A percentile compares a stretch with the other conserved stretches of the same genome.
These are phyloP conservation scores for Barypeithes pellucidus DNA, from an alignment of 2,888 invertebrate species.

Conservation along the genomic window DNA sequence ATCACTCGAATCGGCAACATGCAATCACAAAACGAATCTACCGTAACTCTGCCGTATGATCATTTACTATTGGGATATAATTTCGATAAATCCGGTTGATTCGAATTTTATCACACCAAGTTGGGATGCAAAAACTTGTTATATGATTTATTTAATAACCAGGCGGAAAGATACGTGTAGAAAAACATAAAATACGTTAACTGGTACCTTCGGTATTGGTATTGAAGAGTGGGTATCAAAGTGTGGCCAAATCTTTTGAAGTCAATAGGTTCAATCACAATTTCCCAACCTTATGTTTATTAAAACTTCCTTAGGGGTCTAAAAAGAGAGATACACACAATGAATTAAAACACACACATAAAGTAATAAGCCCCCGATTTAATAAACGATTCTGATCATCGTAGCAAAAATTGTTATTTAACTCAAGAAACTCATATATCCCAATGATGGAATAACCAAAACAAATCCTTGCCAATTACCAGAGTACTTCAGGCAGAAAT, in stretches of 20 bases:
- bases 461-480: too few relatives aligned
- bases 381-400: too few relatives aligned
- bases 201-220: neutral
- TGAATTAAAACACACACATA: too few relatives aligned
- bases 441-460: too few relatives aligned
- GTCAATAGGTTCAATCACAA: too few relatives aligned
- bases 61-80: constrained; percentile 39
- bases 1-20: constrained; percentile 13
- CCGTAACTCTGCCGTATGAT: constrained; percentile 38
- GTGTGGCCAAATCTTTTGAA: neutral
- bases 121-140: constrained; percentile 27
- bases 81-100: constrained; percentile 39
- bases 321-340: too few relatives aligned
- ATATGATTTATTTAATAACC: constrained; percentile 28
- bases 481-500: too few relatives aligned
- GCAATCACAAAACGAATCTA: constrained; percentile 37
- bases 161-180: neutral
- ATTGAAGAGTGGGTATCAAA: neutral
- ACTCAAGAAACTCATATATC: too few relatives aligned
- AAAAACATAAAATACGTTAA: neutral
- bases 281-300: too few relatives aligned
- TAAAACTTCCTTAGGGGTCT: too few relatives aligned
- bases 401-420: too few relatives aligned
- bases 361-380: too few relatives aligned
- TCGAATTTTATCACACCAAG: constrained; percentile 36